Evolutionary conservation across 2,797 vertebrate genomes (phyloP), one percentile per base, ranked within the genome.

Genomic region (Diceros bicornis): DNA sequence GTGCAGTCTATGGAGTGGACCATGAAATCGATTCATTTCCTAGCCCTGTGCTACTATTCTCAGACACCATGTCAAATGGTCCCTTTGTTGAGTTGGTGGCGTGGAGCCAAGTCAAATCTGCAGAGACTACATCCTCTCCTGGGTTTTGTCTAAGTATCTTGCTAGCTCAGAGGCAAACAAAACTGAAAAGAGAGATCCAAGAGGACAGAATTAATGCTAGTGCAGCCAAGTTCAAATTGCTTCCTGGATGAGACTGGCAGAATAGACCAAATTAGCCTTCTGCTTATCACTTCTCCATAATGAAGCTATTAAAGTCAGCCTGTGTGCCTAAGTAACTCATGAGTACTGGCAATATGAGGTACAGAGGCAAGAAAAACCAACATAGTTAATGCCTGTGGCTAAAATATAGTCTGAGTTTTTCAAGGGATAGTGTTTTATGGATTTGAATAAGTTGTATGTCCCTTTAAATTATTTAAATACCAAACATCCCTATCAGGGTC

Each of bases 381-480:
- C 71, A 71, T 2, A 74, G 27, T 68, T 88, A 23, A 77, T 68
- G 64, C 85, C 59, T 68, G 6, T 91, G 34, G 52, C 88, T 78
- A 92, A 96, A 87, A 94, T 9, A 27, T 89, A 47, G 25, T n/a
- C 68, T 81, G 87, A 71, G 75, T 94, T 16, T 97, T 97, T 98
- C 86, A 91, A 34, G 62, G 71, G 57, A 92, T 66, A 44, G 10
- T 97, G 14, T 14, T 17, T 95, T 89, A 37, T 85, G 16, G 29
- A 57, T 95, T 83, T 69, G 41, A 64, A 25, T 81, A 89, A 97
- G 77, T 85, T 91, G 57, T 71, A 6, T 96, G 47, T 96, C 79
- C 96, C 96, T 97, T 98, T 98, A 98, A 98, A 97, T 97, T 78
- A 91, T 96, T 91, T 27, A 0, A 94, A 32, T 92, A 66, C 64